Base-by-base conservation (phyloP, 2,888 invertebrate species). In the Phymatocera aterrima region DNA sequence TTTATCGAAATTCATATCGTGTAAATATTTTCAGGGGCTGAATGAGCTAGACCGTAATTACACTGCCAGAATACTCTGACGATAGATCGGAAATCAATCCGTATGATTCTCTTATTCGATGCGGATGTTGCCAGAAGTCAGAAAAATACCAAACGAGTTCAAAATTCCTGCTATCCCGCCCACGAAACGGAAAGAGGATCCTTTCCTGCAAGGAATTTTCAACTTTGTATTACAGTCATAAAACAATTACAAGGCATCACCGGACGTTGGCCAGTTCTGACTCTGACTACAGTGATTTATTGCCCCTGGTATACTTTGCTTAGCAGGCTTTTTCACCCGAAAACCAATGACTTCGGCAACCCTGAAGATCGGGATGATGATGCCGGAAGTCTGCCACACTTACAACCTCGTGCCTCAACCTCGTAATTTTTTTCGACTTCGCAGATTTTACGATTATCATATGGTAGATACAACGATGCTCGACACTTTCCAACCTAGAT, bases 191-290 rank as follows among this genome's bases (percentile, higher is more conserved):
- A 18, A 18, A 18, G n/a, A 51, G 51, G 15, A 37, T 51, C 31
- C 48, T 2, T 31, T 51, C 72, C 72, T 72, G 72, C 18, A 18
- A 65, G 46, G 37, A 34, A 72, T 72, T 72, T 51, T 8, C 1
- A 40, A 37, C 37, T 61, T 40, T 85, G 85, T 84, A 84, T 72
- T 83, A 80, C 80, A 75, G 81, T 81, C 85, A 81, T 86, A 86
- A 85, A 85, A 83, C 83, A 84, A 86, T 85, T 85, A 85, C 81
- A 78, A 77, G 78, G 78, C 80, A 81, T 84, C 81, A 82, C 78
- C 54, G 51, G 57, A 51, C 68, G 40, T n/a, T 43, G 54, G 24
- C 57, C 72, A 18, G 18, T 18, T 48, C 18, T 21, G 34, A 28
- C 8, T 51, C 12, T 6, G 72, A 46, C 15, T 24, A 0, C 31